A percentile compares a stretch with the other conserved stretches of the same genome.
These are phyloP conservation scores for Pseudonaja textilis DNA, from an alignment of 2,113 vertebrate genomes.

Conservation along the genomic window DNA sequence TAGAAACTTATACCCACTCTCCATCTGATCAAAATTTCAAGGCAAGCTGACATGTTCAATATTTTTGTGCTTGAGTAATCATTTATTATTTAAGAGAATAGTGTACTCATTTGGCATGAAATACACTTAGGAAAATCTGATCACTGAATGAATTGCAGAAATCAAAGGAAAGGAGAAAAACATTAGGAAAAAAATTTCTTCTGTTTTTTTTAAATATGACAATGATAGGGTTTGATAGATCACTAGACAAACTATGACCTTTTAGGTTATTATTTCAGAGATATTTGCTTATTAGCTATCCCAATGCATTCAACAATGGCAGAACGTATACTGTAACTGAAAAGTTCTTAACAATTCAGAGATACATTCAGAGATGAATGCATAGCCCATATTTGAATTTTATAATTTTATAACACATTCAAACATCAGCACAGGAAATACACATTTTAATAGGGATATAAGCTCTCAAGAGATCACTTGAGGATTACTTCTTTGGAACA, in stretches of 20 bases:
- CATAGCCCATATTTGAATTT: too few relatives aligned
- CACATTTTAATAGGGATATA: neutral
- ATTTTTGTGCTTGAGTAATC: constrained; percentile 9
- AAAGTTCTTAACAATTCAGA: too few relatives aligned
- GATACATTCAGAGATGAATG: too few relatives aligned
- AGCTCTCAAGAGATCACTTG: neutral
- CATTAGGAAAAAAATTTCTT: neutral
- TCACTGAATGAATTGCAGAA: constrained; percentile 47
- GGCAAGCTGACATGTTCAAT: constrained; percentile 39
- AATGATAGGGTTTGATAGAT: neutral
- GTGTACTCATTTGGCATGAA: constrained; percentile 51
- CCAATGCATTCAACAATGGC: too few relatives aligned
- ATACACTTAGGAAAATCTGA: constrained; percentile 44
- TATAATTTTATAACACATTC: too few relatives aligned
- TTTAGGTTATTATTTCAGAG: too few relatives aligned
- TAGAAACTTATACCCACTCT: constrained; percentile 47
- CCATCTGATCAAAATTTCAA: constrained; percentile 45
- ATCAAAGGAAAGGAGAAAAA: constrained; percentile 36
- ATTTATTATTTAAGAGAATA: constrained; percentile 53
- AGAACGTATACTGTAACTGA: too few relatives aligned
- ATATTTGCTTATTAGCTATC: too few relatives aligned
- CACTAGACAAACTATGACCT: too few relatives aligned
- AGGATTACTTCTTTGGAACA: neutral
- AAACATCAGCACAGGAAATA: too few relatives aligned
- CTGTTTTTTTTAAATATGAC: neutral